Conservation (phyloP, 2,888 invertebrate genomes). For the Bedellia somnulentella region DNA sequence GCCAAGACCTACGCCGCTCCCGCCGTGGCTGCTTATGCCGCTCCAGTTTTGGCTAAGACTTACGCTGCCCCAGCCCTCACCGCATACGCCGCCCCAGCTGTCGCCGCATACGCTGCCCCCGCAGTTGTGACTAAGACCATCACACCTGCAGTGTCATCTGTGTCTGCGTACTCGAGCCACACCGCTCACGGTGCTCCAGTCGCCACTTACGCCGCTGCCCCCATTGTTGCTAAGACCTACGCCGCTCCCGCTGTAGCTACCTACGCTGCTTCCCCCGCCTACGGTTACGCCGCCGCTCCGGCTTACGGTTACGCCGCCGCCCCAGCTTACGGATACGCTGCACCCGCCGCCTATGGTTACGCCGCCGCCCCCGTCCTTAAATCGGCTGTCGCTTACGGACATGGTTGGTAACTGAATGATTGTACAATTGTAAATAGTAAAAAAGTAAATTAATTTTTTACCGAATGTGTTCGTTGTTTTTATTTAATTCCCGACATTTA, state of each 20-base stretch:
- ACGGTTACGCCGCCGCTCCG: conserved; percentile 8
- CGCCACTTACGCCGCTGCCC: conserved; percentile 40
- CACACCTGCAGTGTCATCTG: conserved; percentile 21
- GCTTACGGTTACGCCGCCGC: conserved; percentile 17
- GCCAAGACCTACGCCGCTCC: conserved; percentile 22
- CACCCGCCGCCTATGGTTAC: conserved; percentile 9
- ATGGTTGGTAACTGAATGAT: conserved; percentile 3
- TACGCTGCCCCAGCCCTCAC: conserved; percentile 21
- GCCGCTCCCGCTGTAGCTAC: conserved; percentile 8
- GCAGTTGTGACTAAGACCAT: conserved; percentile 27
- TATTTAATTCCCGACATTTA: too few relatives aligned
- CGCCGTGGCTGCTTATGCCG: conserved; percentile 14
- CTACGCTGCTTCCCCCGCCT: conserved; percentile 8
- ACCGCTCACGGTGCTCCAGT: conserved; percentile 26
- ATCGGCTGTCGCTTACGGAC: conserved; percentile 23
- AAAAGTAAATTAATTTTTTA: background rate
- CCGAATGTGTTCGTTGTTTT: background rate
- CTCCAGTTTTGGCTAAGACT: conserved; percentile 10
- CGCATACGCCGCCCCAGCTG: conserved; percentile 22
- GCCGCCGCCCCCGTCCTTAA: conserved; percentile 13
- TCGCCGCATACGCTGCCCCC: conserved; percentile 16
- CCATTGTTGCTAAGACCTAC: conserved; percentile 21
- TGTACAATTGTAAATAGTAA: background rate
- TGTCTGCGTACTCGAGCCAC: conserved; percentile 17
- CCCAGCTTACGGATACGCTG: conserved; percentile 19